Percentiles rank a stretch among this genome's conserved stretches.
Conservation (phyloP, 1,140 invertebrate genomes). For the Ptiloglossa arizonensis region DNA sequence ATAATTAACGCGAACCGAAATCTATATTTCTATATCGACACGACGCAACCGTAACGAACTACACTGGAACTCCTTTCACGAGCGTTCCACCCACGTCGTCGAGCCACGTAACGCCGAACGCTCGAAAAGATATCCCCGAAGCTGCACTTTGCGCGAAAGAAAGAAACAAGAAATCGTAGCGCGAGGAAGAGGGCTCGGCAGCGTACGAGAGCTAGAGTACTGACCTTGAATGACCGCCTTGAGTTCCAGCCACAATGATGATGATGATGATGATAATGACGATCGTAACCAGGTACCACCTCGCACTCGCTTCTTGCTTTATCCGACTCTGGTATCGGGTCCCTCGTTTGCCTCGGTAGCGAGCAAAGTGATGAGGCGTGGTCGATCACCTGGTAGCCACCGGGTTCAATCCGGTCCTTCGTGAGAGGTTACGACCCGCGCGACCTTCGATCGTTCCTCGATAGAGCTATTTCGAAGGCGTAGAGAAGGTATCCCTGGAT, state of each 20-base stretch:
- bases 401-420: slow-evolving; percentile 70
- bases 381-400: slow-evolving; percentile 77
- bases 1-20: too few relatives aligned
- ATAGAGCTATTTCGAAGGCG: slow-evolving; percentile 73
- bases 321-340: slow-evolving; percentile 30
- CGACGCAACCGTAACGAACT: too few relatives aligned
- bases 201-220: slow-evolving; percentile 30
- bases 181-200: slow-evolving; percentile 1
- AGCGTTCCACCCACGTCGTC: not conserved
- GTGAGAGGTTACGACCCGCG: slow-evolving; percentile 69
- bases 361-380: slow-evolving; percentile 79
- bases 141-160: slow-evolving; percentile 1
- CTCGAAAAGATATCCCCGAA: not conserved
- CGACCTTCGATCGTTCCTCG: slow-evolving; percentile 66
- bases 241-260: slow-evolving; percentile 35
- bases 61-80: too few relatives aligned
- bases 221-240: slow-evolving; percentile 41
- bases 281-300: slow-evolving; percentile 45
- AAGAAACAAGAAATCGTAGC: not conserved
- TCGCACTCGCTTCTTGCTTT: slow-evolving; percentile 44
- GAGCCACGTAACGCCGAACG: not conserved
- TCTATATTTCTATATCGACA: too few relatives aligned
- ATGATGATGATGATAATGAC: slow-evolving; percentile 53
- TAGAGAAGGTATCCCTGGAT: slow-evolving; percentile 67
- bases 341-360: slow-evolving; percentile 64